phyloP scores from a whole-genome alignment of 2,888 invertebrate species.

The Luffia ferchaultella region DNA sequence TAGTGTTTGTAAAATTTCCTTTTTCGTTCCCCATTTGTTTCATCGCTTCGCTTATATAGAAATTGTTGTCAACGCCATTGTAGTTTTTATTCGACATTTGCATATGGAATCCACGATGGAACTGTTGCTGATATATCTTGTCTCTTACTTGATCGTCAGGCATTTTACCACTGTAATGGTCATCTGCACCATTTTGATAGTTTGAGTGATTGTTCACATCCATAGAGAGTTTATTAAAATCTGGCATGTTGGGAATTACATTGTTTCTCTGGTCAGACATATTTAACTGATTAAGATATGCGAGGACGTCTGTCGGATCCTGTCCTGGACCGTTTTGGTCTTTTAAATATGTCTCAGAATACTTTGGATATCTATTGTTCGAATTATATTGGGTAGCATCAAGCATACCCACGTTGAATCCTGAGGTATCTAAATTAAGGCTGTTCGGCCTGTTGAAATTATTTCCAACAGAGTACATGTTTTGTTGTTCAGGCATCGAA shows the following conservation, averaged over 20 bases:
- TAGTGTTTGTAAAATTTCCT: slow-evolving; percentile 22
- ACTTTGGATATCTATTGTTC: slow-evolving; percentile 36
- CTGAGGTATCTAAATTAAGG: slow-evolving; percentile 41
- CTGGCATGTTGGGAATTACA: slow-evolving; percentile 25
- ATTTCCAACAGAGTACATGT: slow-evolving; percentile 28
- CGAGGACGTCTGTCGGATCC: slow-evolving; percentile 35
- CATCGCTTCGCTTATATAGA: slow-evolving; percentile 39
- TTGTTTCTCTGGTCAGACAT: slow-evolving; percentile 36
- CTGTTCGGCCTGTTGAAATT: slow-evolving; percentile 33
- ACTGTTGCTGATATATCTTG: slow-evolving; percentile 11
- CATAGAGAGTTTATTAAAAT: slow-evolving; percentile 36
- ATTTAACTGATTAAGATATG: slow-evolving; percentile 44
- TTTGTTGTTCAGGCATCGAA: slow-evolving; percentile 43
- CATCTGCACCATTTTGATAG: slow-evolving; percentile 30
- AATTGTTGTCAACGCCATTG: slow-evolving; percentile 29
- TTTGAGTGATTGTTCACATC: slow-evolving; percentile 35
- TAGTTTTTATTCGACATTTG: slow-evolving; percentile 19
- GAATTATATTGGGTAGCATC: slow-evolving; percentile 26
- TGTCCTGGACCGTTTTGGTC: slow-evolving; percentile 28
- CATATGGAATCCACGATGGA: slow-evolving; percentile 27
- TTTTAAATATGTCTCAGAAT: slow-evolving; percentile 29
- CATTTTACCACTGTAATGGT: slow-evolving; percentile 42
- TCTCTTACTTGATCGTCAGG: slow-evolving; percentile 12
- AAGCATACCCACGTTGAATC: slow-evolving; percentile 28
- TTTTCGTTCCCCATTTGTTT: slow-evolving; percentile 31